Evolutionary conservation across 2,113 vertebrate genomes (phyloP).

Genomic region (Limanda limanda): DNA sequence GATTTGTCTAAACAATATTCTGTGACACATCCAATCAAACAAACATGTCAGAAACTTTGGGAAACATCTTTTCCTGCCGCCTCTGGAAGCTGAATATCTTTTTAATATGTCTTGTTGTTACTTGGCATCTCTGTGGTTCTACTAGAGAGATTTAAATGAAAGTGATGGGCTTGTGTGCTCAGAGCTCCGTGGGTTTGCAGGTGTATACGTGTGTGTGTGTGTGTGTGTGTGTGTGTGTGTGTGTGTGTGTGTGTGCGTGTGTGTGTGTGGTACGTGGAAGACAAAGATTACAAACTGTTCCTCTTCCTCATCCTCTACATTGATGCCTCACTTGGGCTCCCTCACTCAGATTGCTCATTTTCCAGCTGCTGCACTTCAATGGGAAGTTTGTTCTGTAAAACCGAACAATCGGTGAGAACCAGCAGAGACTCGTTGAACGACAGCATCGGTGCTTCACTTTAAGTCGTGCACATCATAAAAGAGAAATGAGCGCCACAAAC

Average conservation of each 20-base stretch:
- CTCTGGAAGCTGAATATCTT: constrained; percentile 5
- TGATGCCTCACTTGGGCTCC: constrained; percentile 76
- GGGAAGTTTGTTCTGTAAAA: constrained; percentile 55
- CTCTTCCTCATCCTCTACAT: constrained; percentile 50
- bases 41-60: neutral
- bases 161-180: neutral
- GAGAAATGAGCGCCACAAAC: constrained; percentile 17
- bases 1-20: neutral
- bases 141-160: constrained; percentile 28
- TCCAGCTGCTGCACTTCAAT: constrained; percentile 79
- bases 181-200: neutral
- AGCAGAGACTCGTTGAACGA: constrained; percentile 48
- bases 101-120: constrained; percentile 27
- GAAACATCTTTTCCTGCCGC: neutral
- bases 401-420: constrained; percentile 57
- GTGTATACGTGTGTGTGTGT: neutral
- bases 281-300: constrained; percentile 69
- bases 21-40: constrained; percentile 27
- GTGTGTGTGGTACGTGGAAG: constrained; percentile 18
- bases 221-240: too few species aligned
- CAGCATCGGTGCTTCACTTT: constrained; percentile 31
- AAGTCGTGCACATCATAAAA: constrained; percentile 30
- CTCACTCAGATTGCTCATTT: constrained; percentile 76
- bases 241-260: neutral
- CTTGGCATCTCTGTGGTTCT: constrained; percentile 21